Base-by-base conservation (phyloP, 2,888 invertebrate species). In the Andrena flavipes region DNA sequence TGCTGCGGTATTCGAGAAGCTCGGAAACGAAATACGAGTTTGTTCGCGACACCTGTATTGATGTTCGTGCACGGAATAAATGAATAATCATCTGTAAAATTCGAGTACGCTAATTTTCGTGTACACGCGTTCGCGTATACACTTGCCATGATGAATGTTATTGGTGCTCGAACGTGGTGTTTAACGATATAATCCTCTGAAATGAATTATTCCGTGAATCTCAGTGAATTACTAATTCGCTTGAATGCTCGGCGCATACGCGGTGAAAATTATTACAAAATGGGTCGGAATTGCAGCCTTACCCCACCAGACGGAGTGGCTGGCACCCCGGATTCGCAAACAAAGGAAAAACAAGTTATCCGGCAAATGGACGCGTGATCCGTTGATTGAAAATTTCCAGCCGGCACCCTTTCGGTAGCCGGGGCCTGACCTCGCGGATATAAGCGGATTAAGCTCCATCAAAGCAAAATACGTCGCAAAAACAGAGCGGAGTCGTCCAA, bases 391-490 rank as follows among this genome's bases (percentile, higher is more conserved):
- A 80, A 78, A 78, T 72, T 80, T 80, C 49, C 54, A 75, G 35
- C 30, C 29, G 54, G n/a, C 20, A 56, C 63, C 29, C 49, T 63
- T 60, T 59, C 56, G 64, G 54, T 49, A 35, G 77, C 62, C 71
- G 62, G 42, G 23, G 49, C 29, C 62, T 62, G 67, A 54, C 67
- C 67, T 67, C 71, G 62, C 67, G 71, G 67, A 68, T 80, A 77
- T 80, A 80, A 80, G 65, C 78, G 78, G 78, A 80, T 80, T 80
- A 77, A 71, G 60, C 78, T 68, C 71, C 63, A 54, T 80, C 80
- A 64, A 75, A 80, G 75, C 67, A 75, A 82, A 82, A 80, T 65
- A 71, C 75, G 49, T 20, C 10, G 33, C 42, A 26, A 63, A 62
- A 64, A 65, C 59, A 71, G 70, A 60, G 49, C n/a, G 7, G 23